These are phyloP conservation scores for Siniperca obscura DNA, from an alignment of 2,797 vertebrate genomes.

Conservation along the genomic window DNA sequence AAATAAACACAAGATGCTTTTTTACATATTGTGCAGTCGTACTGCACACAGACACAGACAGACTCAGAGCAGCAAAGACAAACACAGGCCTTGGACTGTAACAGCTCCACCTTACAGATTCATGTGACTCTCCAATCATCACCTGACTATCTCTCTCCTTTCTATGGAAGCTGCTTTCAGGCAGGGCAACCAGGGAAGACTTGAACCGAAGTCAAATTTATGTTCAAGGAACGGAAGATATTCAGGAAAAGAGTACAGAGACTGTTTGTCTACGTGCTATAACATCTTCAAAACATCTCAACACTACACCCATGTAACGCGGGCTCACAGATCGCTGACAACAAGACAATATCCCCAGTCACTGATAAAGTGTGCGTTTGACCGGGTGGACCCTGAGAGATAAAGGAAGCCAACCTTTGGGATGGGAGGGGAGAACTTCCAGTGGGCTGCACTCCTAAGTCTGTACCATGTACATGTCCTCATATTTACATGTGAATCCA, in stretches of 20 bases:
- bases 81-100: constrained; percentile 75
- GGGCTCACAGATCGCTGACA: constrained; percentile 39
- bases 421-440: constrained; percentile 57
- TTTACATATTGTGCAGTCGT: constrained; percentile 40
- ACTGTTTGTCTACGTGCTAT: constrained; percentile 46
- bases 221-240: constrained; percentile 51
- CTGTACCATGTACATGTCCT: constrained; percentile 54
- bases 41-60: constrained; percentile 49
- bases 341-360: constrained; percentile 53
- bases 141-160: constrained; percentile 76
- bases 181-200: constrained; percentile 56
- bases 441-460: constrained; percentile 23
- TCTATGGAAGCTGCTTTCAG: constrained; percentile 67
- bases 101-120: constrained; percentile 81
- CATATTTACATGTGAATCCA: constrained; percentile 75
- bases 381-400: constrained; percentile 57
- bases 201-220: constrained; percentile 67
- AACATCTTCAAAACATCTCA: constrained; percentile 44
- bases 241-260: constrained; percentile 43
- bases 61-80: constrained; percentile 69
- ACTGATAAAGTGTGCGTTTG: constrained; percentile 67
- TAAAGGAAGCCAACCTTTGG: constrained; percentile 71
- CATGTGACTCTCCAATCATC: constrained; percentile 81
- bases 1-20: constrained; percentile 55
- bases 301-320: constrained; percentile 24